These are phyloP conservation scores for Oryzias dopingdopingensis DNA, from an alignment of 2,797 vertebrate species.

Conservation along the genomic window DNA sequence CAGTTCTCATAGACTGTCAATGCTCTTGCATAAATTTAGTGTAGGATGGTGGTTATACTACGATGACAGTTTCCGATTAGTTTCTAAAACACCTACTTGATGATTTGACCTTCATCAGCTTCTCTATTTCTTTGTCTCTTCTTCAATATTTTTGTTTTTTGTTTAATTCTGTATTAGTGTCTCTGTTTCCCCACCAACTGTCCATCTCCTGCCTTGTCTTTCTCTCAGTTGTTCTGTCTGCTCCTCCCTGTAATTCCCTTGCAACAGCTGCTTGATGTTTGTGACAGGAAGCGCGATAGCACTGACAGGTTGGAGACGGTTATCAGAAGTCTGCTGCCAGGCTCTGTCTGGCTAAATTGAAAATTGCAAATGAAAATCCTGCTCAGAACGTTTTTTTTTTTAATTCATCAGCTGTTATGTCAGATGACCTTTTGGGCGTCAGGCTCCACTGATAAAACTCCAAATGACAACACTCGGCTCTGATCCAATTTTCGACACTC, in stretches of 20 bases:
- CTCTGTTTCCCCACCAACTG: conserved; percentile 16
- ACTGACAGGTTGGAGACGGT: conserved; percentile 94
- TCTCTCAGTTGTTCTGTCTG: conserved; percentile 16
- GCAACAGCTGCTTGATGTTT: conserved; percentile 91
- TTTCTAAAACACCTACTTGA: background rate
- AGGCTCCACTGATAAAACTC: conserved; percentile 92
- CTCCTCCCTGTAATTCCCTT: conserved; percentile 41
- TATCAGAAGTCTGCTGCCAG: conserved; percentile 87
- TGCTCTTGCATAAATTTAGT: too few species aligned
- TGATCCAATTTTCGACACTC: conserved; percentile 96
- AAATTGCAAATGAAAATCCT: conserved; percentile 98
- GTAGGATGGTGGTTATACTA: too few species aligned
- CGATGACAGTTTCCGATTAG: too few species aligned
- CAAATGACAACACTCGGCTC: conserved; percentile 91
- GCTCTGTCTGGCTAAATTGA: conserved; percentile 89
- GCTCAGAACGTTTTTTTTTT: conserved; percentile 37
- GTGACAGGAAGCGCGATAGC: conserved; percentile 86
- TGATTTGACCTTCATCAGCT: conserved; percentile 17
- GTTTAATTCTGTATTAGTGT: conserved; percentile 19
- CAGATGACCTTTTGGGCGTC: conserved; percentile 98
- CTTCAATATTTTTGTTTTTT: conserved; percentile 13
- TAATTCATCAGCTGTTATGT: conserved; percentile 99
- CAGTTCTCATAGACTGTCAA: too few species aligned
- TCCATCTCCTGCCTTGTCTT: conserved; percentile 18
- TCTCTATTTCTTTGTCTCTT: conserved; percentile 14